Base-by-base conservation (phyloP, 2,888 invertebrate genomes). In the Drosophila differens region DNA sequence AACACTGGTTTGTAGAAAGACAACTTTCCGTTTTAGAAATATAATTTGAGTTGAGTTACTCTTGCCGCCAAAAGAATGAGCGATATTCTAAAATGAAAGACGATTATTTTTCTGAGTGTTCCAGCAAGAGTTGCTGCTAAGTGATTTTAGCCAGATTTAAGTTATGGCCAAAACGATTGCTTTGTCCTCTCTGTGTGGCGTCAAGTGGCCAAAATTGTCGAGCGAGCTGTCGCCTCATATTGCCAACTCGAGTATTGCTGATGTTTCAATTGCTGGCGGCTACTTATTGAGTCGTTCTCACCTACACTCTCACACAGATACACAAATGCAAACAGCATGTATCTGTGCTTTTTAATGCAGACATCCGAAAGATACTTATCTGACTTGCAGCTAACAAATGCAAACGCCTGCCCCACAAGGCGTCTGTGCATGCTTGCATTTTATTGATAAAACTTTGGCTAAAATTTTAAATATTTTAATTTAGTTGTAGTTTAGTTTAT, bases 241-340 rank as follows among this genome's bases (percentile, higher is more conserved):
- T 86, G 89, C 82, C 83, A 85, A 82, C 90, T 91, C 83, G 83
- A 89, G 91, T 89, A 91, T 91, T 92, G 92, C 92, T 92, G 92
- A 92, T 92, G 91, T 92, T 92, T 92, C 92, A 92, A 91, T 91
- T 92, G 91, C 84, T 60, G 25, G 44, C 19, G 44, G 49, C 52
- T 32, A 32, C 61, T 71, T 65, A 70, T 70, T 71, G 71, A 55
- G 59, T 39, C 66, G 6, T 49, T 22, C 55, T 28, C 55, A 52
- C 47, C 47, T 47, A 47, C 53, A 73, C 41, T 55, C 44, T 22
- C 25, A 19, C 54, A 53, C 49, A 57, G 30, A 65, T 22, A 57
- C 37, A 28, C 25, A 37, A 19, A 39, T 28, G 28, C 47, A 16
- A 16, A 25, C 16, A 47, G 53, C 44, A 22, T 77, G 53, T 64